A percentile compares a stretch with the other conserved stretches of the same genome.
phyloP scores from a whole-genome alignment of 2,888 invertebrate genomes.

The Aphrophora alni region DNA sequence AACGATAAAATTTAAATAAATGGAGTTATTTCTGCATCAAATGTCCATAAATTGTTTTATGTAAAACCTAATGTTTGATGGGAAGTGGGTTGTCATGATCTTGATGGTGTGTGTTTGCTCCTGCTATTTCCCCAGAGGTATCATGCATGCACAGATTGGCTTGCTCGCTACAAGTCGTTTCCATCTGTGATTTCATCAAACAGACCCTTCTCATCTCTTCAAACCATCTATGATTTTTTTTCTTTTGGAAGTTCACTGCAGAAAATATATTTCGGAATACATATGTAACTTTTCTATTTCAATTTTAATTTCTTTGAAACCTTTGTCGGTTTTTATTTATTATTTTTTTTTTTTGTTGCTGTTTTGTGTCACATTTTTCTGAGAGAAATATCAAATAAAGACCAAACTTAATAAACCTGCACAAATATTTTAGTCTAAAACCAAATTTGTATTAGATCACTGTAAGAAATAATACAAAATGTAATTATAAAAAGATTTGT shows the following conservation, averaged over 20 bases:
- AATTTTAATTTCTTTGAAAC: no score
- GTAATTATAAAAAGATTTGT: no score
- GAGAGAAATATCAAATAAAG: no score
- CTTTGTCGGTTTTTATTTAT: no score
- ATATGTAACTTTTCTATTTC: no score
- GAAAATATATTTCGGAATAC: not conserved
- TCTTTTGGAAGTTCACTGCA: not conserved
- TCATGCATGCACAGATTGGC: conserved; percentile 2
- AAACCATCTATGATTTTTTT: not conserved
- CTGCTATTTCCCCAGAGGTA: conserved; percentile 9
- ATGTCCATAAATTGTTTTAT: not conserved
- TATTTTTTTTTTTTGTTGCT: no score
- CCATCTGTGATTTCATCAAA: conserved; percentile 5
- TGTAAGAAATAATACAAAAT: no score
- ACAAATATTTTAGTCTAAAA: no score
- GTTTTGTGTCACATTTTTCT: no score
- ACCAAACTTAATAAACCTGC: no score
- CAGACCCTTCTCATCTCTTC: not conserved
- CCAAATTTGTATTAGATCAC: no score
- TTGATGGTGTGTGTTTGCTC: not conserved
- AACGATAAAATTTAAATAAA: not conserved
- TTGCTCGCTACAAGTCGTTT: not conserved
- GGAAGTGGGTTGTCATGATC: not conserved
- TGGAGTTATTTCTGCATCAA: not conserved
- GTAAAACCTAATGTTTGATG: not conserved